Base-by-base conservation (phyloP, 2,888 invertebrate species). In the Lithophane socia region DNA sequence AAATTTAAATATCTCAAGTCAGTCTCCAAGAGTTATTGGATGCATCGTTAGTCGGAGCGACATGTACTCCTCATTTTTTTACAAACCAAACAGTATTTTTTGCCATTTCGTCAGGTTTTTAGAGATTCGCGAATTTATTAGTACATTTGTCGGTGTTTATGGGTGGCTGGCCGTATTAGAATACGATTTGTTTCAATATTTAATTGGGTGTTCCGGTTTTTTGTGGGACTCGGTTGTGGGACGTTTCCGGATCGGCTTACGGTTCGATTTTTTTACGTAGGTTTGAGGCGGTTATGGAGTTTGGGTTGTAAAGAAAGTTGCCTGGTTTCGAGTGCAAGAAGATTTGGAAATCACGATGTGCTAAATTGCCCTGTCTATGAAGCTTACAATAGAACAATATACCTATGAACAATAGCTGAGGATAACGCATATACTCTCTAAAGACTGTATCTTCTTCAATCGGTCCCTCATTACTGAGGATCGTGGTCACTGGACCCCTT, bases 21-120 rank as follows among this genome's bases (percentile, higher is more conserved):
- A 82, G 91, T 82, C 64, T 65, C 68, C 92, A 95, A 95, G 95
- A 95, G 92, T 92, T 95, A 95, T 95, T 90, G 93, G 88, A 87
- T 89, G 90, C 91, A 93, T 95, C 95, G 94, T 96, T 95, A 96
- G 94, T 92, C 92, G 88, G 92, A 92, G 93, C 93, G 95, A 96
- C 92, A 72, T 83, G 80, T 82, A 83, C 73, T 75, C 81, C 63
- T 87, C 84, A 83, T 78, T 80, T 80, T 81, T 81, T 87, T 73
- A 60, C 65, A 64, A 54, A 79, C 78, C 61, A 73, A 83, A 76
- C 60, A 67, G 77, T 92, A 94, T 95, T 95, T 96, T 95, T 91
- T 91, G 88, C 90, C 90, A 86, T 93, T 94, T 95, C 89, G 93
- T 91, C 94, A 92, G 91, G 91, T 96, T 96, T 96, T 96, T 95